Conservation (phyloP, 2,113 vertebrate species). For the Bucco capensis region DNA sequence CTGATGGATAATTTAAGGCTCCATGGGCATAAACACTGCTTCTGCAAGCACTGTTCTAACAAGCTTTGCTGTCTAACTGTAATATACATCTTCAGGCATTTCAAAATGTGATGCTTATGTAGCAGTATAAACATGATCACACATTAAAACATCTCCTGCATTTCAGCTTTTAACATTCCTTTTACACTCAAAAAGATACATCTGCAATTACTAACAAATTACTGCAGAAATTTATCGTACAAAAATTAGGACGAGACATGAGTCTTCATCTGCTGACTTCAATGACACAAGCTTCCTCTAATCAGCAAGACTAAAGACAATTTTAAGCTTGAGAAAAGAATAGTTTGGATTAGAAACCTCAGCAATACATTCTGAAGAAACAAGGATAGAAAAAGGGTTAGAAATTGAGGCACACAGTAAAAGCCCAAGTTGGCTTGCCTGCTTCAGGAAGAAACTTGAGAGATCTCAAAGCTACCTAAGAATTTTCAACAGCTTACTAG, state of each 20-base stretch:
- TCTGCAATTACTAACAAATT: not conserved
- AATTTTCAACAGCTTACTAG: not conserved
- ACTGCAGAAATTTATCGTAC: not conserved
- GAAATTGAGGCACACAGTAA: not conserved
- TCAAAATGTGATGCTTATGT: not conserved
- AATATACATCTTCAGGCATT: not conserved
- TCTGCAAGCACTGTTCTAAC: not conserved
- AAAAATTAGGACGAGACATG: not conserved
- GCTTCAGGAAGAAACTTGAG: not conserved
- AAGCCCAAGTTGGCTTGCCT: not conserved
- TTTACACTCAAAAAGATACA: not conserved
- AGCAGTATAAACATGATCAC: not conserved
- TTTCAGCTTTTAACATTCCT: not conserved
- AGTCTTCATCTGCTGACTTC: not conserved
- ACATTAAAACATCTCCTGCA: not conserved
- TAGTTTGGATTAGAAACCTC: not conserved
- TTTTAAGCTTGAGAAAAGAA: not conserved
- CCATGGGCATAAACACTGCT: not conserved
- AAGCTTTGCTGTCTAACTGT: not conserved
- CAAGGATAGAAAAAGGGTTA: fast-evolving
- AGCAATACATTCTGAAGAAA: not conserved
- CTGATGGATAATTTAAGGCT: not conserved
- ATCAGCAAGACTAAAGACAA: not conserved
- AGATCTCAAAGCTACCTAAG: not conserved
- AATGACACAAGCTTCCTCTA: not conserved